Conservation (phyloP, 2,888 invertebrate genomes). For the Plebejus melissa region DNA sequence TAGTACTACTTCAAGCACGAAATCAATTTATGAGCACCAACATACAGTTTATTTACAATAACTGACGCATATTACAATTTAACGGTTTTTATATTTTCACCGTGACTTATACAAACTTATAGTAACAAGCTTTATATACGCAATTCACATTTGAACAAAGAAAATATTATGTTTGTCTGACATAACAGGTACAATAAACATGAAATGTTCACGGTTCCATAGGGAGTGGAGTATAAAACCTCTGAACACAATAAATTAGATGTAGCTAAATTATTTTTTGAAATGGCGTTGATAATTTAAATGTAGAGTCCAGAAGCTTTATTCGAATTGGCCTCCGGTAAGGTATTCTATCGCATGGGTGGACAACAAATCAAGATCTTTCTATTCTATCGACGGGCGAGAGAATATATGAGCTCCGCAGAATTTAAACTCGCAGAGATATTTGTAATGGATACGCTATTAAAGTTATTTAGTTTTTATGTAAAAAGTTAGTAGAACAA, state of each 20-base stretch:
- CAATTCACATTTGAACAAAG: constrained; percentile 13
- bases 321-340: constrained; percentile 19
- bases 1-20: too few species aligned
- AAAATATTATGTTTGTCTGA: constrained; percentile 10
- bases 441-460: background rate
- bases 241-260: background rate
- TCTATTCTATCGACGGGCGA: constrained; percentile 1
- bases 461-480: background rate
- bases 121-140: background rate
- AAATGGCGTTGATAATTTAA: background rate
- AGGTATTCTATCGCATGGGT: constrained; percentile 11
- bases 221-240: background rate
- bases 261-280: background rate
- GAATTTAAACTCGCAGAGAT: background rate
- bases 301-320: background rate
- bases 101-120: background rate
- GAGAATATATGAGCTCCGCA: constrained; percentile 6
- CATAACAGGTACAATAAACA: constrained; percentile 10
- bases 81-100: background rate
- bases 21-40: too few species aligned
- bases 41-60: background rate
- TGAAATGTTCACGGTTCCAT: background rate
- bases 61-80: background rate
- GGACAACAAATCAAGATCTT: constrained; percentile 18
- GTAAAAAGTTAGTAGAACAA: too few species aligned